These are phyloP conservation scores for Ochotona curzoniae DNA, from an alignment of 2,113 vertebrate species.

Conservation along the genomic window DNA sequence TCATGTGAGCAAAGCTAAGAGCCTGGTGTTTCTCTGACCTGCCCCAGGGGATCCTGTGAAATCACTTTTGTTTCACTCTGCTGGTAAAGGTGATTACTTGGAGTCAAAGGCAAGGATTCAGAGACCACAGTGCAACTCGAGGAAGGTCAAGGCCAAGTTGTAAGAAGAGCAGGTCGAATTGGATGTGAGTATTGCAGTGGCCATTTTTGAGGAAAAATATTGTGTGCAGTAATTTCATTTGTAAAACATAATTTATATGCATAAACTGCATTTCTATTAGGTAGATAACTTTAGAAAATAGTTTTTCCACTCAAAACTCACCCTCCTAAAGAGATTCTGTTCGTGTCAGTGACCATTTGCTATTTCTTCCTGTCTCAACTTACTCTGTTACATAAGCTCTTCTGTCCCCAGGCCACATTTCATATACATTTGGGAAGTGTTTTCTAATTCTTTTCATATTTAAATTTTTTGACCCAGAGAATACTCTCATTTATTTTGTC, in stretches of 20 bases:
- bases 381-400: not conserved
- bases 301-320: not conserved
- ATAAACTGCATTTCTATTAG: not conserved
- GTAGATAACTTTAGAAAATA: constrained; percentile 21
- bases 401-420: not conserved
- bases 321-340: not conserved
- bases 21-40: not conserved
- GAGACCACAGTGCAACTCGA: not conserved
- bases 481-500: not conserved
- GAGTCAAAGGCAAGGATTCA: not conserved
- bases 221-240: not conserved
- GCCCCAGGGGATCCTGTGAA: not conserved
- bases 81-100: not conserved
- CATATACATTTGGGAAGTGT: not conserved
- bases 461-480: not conserved
- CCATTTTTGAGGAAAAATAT: not conserved
- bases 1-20: not conserved
- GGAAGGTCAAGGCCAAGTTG: not conserved
- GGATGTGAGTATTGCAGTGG: not conserved
- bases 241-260: not conserved
- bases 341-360: not conserved
- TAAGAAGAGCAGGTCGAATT: not conserved
- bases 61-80: not conserved
- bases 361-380: not conserved
- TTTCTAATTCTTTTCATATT: not conserved